Evolutionary conservation across 2,888 invertebrate species (phyloP).

Genomic region (Melanostoma mellinum): DNA sequence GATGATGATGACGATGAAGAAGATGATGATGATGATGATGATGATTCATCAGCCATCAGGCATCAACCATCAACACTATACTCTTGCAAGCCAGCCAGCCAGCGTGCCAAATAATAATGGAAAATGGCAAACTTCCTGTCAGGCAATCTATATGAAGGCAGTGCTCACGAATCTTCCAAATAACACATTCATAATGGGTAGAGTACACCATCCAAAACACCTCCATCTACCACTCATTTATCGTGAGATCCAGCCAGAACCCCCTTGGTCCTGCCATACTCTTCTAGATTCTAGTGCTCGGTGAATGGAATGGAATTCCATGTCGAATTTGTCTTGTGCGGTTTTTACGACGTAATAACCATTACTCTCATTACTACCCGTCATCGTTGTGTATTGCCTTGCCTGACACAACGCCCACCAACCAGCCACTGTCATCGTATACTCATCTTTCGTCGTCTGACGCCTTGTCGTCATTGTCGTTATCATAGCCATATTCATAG

Average conservation of each 20-base stretch:
- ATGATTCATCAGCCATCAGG: slow-evolving; percentile 65
- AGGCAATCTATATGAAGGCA: slow-evolving; percentile 52
- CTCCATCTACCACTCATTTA: slow-evolving; percentile 23
- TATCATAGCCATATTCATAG: slow-evolving; percentile 20
- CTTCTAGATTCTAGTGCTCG: slow-evolving; percentile 2
- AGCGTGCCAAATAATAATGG: slow-evolving; percentile 54
- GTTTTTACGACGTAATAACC: slow-evolving; percentile 67
- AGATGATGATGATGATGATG: slow-evolving; percentile 33
- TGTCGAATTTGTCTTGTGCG: slow-evolving; percentile 65
- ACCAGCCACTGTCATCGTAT: slow-evolving; percentile 58
- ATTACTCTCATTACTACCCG: slow-evolving; percentile 67
- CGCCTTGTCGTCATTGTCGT: slow-evolving; percentile 13
- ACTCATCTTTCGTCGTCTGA: slow-evolving; percentile 7
- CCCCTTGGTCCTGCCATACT: neutral
- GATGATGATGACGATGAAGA: slow-evolving; percentile 13
- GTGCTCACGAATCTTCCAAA: slow-evolving; percentile 53
- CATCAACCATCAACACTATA: slow-evolving; percentile 22
- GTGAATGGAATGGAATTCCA: slow-evolving; percentile 54
- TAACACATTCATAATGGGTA: slow-evolving; percentile 58
- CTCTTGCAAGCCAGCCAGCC: neutral
- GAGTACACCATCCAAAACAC: slow-evolving; percentile 38
- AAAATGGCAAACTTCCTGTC: slow-evolving; percentile 63
- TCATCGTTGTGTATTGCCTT: slow-evolving; percentile 39
- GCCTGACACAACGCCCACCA: slow-evolving; percentile 61
- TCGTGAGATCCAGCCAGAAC: neutral